Evolutionary conservation across 2,888 invertebrate genomes (phyloP).

Genomic region (Acrobasis repandana): DNA sequence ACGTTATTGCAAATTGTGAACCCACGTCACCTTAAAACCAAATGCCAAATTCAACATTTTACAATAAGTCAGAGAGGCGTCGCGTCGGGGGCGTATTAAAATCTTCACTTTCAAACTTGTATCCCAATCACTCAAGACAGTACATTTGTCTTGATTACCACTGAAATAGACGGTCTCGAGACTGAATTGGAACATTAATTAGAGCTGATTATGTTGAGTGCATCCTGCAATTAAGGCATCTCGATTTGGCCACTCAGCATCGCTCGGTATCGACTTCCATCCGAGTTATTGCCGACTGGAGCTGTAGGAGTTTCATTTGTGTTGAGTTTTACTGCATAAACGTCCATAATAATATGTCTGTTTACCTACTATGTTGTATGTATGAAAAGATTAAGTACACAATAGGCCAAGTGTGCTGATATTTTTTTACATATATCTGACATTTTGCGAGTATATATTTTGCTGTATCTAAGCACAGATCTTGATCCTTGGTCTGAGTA

Average conservation of each 20-base stretch:
- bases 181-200: constrained; percentile 30
- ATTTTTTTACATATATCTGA: no score
- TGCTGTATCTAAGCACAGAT: no score
- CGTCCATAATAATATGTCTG: no score
- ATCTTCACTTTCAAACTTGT: not conserved
- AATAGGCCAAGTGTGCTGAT: no score
- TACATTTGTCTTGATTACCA: not conserved
- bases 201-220: constrained; percentile 31
- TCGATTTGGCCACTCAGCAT: constrained; percentile 33
- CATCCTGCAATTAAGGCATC: constrained; percentile 39
- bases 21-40: no score
- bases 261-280: constrained; percentile 37
- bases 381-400: no score
- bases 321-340: not conserved
- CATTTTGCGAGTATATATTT: no score
- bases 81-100: not conserved
- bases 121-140: not conserved
- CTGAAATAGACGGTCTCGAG: constrained; percentile 10
- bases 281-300: constrained; percentile 38
- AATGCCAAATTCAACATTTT: no score
- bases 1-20: no score
- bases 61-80: not conserved
- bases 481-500: no score
- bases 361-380: no score
- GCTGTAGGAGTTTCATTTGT: constrained; percentile 11